These are phyloP conservation scores for Julus scanicus DNA, from an alignment of 2,888 invertebrate genomes.

Conservation along the genomic window DNA sequence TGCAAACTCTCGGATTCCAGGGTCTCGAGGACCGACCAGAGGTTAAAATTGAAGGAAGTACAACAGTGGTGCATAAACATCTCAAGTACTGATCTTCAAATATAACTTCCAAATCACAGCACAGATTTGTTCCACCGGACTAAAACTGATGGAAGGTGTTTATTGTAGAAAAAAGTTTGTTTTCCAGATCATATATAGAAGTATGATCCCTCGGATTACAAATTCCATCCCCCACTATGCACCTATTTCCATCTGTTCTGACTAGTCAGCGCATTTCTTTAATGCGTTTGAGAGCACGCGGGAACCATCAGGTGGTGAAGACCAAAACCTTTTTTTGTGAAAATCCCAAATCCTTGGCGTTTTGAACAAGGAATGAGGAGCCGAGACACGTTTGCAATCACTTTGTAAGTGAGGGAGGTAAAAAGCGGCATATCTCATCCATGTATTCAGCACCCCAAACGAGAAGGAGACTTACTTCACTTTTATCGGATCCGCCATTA, in stretches of 20 bases:
- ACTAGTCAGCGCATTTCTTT: neutral
- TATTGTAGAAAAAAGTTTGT: neutral
- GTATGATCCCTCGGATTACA: neutral
- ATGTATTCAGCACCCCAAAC: slow-evolving; percentile 13
- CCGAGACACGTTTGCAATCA: neutral
- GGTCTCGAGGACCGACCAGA: too few relatives aligned
- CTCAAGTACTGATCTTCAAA: too few relatives aligned
- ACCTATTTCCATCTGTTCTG: neutral
- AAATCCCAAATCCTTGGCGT: slow-evolving; percentile 26
- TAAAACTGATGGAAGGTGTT: too few relatives aligned
- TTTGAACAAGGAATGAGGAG: slow-evolving; percentile 19
- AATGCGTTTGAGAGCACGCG: neutral
- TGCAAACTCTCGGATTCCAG: too few relatives aligned
- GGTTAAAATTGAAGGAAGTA: too few relatives aligned
- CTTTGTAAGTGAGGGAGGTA: slow-evolving; percentile 2
- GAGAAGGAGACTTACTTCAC: slow-evolving; percentile 31
- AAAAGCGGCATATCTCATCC: neutral
- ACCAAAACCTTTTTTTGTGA: slow-evolving; percentile 11
- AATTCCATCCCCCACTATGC: neutral
- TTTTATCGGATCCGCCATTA: slow-evolving; percentile 33
- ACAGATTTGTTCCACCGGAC: too few relatives aligned
- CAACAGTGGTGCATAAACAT: too few relatives aligned
- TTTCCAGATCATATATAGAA: neutral
- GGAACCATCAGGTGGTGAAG: slow-evolving; percentile 31
- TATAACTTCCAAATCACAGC: too few relatives aligned